Base-by-base conservation (phyloP, 2,888 invertebrate species). In the Lissonota sp. region DNA sequence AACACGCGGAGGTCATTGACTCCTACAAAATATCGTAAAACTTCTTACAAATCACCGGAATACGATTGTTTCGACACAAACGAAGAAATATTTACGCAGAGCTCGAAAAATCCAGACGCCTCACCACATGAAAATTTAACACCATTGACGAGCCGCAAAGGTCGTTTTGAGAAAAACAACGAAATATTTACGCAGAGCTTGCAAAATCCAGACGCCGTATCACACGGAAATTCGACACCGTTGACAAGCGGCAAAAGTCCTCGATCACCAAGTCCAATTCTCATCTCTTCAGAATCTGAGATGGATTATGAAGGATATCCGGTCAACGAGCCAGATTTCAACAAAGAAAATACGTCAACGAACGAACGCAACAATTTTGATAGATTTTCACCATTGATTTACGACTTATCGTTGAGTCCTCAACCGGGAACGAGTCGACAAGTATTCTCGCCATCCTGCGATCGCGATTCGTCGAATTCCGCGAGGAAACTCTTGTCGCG, bases 211-310 rank as follows among this genome's bases (percentile, higher is more conserved):
- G 14, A 51, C 14, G 2, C n/a, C 16, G 46, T 46, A 1, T 40
- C 74, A n/a, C 8, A 1, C 37, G 1, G 46, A 10, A n/a, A 42
- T 6, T 73, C 46, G 10, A 57, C 46, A n/a, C 55, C 44, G 7
- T 26, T 12, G 46, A 53, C 72, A 2, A 53, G 39, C 37, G 6
- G 51, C 4, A 51, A 57, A 14, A 57, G 10, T 5, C 46, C 46
- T 1, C 57, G 46, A 40, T 16, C 42, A 72, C 53, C 80, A 7
- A 86, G 84, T 69, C 84, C 85, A 16, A 86, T 87, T 79, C 55
- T 83, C 0, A 66, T 87, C 62, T 75, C 79, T 16, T 86, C 86
- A n/a, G 12, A 85, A 82, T 77, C 79, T 2, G 84, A 85, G 16
- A 16, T 57, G n/a, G 55, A 60, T 14, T 26, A 8, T 40, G 58